These are phyloP conservation scores for Vimba vimba DNA, from an alignment of 2,113 vertebrate genomes.

Conservation along the genomic window DNA sequence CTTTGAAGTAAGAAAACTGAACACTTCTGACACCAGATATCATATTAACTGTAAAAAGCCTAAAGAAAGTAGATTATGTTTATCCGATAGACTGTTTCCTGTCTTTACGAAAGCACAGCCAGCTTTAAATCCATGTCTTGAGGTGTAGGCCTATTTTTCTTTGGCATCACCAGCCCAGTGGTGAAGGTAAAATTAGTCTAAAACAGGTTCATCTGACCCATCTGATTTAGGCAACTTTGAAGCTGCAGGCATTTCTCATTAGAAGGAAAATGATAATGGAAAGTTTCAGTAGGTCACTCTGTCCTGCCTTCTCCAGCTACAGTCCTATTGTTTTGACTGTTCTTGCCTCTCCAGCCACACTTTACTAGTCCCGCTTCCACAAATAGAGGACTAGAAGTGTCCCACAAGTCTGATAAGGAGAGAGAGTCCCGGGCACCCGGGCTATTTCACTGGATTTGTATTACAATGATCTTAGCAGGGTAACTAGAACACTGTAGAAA, in stretches of 20 bases:
- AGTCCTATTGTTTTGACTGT: not conserved
- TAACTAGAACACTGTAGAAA: slow-evolving; percentile 12
- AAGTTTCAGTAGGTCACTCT: not conserved
- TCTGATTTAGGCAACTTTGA: not conserved
- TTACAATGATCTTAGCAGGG: not conserved
- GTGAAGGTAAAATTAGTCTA: not conserved
- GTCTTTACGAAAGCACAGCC: not conserved
- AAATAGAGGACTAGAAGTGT: too few species aligned
- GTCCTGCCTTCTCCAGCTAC: not conserved
- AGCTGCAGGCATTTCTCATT: not conserved
- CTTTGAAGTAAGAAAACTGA: not conserved
- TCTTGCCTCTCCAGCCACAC: too few species aligned
- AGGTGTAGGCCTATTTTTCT: not conserved
- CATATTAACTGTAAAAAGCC: not conserved
- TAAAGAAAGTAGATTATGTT: not conserved
- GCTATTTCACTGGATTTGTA: not conserved
- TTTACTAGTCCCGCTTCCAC: too few species aligned
- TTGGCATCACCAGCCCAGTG: not conserved
- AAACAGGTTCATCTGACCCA: not conserved
- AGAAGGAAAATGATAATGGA: not conserved
- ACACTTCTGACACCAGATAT: not conserved
- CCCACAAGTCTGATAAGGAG: too few species aligned
- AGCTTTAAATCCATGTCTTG: slow-evolving; percentile 3
- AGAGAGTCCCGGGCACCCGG: too few species aligned
- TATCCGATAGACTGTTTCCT: not conserved